Conservation (phyloP, 2,888 invertebrate species). For the Augochlorella aurata region DNA sequence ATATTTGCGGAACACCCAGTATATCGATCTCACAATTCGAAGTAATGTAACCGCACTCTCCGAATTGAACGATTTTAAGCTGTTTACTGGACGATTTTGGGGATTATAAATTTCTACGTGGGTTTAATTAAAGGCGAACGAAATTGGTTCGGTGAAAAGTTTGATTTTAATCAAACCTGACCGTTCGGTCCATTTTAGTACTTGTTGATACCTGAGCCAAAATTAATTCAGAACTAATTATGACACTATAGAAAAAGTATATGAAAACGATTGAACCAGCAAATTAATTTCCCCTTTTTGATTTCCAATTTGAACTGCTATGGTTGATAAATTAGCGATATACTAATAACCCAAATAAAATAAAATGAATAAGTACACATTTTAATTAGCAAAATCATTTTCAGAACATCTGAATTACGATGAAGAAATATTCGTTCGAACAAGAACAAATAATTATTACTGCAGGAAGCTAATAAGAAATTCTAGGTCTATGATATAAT, state of each 20-base stretch:
- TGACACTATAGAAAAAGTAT: background rate
- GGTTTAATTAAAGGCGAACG: background rate
- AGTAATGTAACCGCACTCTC: background rate
- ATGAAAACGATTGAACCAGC: background rate
- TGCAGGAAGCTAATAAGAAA: too few species aligned
- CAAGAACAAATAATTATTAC: too few species aligned
- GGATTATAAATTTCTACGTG: background rate
- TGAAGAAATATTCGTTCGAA: too few species aligned
- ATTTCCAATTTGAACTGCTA: too few species aligned
- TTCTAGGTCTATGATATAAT: too few species aligned
- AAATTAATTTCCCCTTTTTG: background rate
- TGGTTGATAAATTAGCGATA: background rate
- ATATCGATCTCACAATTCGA: background rate
- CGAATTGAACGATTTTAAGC: background rate
- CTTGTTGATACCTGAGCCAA: too few species aligned
- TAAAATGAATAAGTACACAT: background rate
- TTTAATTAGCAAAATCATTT: too few species aligned
- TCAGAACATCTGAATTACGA: too few species aligned
- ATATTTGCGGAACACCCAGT: background rate
- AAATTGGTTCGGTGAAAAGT: background rate
- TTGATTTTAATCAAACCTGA: background rate
- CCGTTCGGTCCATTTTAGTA: background rate
- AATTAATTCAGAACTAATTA: background rate
- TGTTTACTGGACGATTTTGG: background rate
- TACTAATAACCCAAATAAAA: background rate